A percentile compares a stretch with the other conserved stretches of the same genome.
Evolutionary conservation across 2,888 invertebrate genomes (phyloP).

Genomic region (Acrobasis consociella): DNA sequence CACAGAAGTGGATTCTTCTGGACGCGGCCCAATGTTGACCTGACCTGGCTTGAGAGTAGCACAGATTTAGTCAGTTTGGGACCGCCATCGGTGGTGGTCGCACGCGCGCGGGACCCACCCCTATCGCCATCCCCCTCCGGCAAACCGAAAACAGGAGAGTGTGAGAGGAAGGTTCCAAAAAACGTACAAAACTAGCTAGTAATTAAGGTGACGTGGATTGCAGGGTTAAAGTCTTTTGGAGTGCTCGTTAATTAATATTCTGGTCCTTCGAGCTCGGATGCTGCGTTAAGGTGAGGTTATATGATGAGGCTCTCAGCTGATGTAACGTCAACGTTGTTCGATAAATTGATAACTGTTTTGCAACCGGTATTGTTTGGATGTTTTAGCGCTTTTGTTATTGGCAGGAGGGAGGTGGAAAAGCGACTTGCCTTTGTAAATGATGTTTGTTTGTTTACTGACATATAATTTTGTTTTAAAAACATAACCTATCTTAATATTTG

Average conservation of each 20-base stretch:
- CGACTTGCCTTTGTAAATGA: neutral
- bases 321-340: constrained; percentile 17
- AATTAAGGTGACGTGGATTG: constrained; percentile 48
- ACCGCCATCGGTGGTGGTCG: constrained; percentile 68
- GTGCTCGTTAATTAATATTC: constrained; percentile 42
- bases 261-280: constrained; percentile 18
- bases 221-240: constrained; percentile 46
- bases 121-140: constrained; percentile 53
- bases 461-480: too few species aligned
- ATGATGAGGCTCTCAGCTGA: constrained; percentile 31
- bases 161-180: constrained; percentile 48
- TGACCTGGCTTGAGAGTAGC: constrained; percentile 75
- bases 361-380: neutral
- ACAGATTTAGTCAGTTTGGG: constrained; percentile 80
- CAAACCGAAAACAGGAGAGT: constrained; percentile 51
- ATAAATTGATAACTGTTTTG: neutral
- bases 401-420: neutral
- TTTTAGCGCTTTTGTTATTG: neutral
- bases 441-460: too few species aligned
- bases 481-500: too few species aligned
- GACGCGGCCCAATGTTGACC: constrained; percentile 63
- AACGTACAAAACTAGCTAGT: constrained; percentile 45
- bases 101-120: constrained; percentile 41
- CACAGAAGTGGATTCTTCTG: constrained; percentile 53
- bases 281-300: constrained; percentile 16